These are phyloP conservation scores for Sclerodermus sp. DNA, from an alignment of 2,888 invertebrate genomes.

Conservation along the genomic window DNA sequence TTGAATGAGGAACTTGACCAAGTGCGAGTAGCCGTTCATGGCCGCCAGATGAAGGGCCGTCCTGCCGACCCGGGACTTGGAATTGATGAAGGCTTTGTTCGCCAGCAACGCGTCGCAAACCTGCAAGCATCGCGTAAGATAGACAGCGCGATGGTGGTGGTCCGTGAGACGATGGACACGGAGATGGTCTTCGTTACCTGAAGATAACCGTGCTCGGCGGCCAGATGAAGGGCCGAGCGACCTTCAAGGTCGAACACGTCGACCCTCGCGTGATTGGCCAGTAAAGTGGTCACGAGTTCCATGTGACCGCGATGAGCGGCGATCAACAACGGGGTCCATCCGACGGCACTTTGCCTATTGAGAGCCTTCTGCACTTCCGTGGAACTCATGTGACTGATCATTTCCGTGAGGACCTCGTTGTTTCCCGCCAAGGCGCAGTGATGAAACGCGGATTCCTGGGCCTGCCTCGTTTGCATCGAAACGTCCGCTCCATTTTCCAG, in stretches of 20 bases:
- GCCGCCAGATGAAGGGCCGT: constrained; percentile 97
- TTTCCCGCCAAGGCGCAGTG: constrained; percentile 94
- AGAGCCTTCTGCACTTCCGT: constrained; percentile 91
- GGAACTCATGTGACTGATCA: constrained; percentile 87
- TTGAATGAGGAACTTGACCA: constrained; percentile 88
- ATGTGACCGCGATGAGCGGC: constrained; percentile 95
- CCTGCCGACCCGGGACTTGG: constrained; percentile 94
- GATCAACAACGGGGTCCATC: constrained; percentile 96
- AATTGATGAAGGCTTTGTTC: constrained; percentile 98
- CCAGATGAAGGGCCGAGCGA: constrained; percentile 91
- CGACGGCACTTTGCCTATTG: constrained; percentile 89
- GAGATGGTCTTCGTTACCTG: constrained; percentile 28
- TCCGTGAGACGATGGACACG: too few relatives aligned
- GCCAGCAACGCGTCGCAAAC: constrained; percentile 88
- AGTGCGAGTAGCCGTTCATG: constrained; percentile 90
- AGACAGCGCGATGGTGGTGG: too few relatives aligned
- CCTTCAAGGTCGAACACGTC: constrained; percentile 98
- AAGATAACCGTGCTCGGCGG: constrained; percentile 91
- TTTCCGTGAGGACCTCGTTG: constrained; percentile 91
- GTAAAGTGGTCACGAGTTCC: constrained; percentile 85
- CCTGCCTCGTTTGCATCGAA: constrained; percentile 78
- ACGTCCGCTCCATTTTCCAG: constrained; percentile 92
- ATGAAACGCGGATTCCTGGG: constrained; percentile 93
- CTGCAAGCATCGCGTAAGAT: constrained; percentile 54
- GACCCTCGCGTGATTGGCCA: constrained; percentile 94